Base-by-base conservation (phyloP, 2,113 vertebrate genomes). In the Etia nguti region DNA sequence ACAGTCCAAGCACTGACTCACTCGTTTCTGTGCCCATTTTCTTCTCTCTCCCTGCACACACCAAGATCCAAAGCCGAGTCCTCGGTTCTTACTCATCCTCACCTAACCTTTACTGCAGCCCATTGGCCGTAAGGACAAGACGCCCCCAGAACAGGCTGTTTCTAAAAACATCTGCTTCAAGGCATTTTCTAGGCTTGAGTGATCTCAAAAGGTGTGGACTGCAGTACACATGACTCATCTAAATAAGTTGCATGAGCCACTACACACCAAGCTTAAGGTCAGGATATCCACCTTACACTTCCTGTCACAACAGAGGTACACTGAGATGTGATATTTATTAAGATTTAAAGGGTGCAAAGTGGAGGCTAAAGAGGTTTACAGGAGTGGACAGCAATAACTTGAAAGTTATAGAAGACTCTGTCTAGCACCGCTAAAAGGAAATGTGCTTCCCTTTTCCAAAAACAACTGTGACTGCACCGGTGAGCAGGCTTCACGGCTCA, bases 231-330 rank as follows among this genome's bases (percentile, higher is more conserved):
- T 93, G 89, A 93, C 87, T 94, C 89, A 90, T 60, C 83, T 36
- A 82, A 89, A 84, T 84, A 83, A 34, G 87, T 50, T 6, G 83
- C 36, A 90, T 92, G 92, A 94, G 89, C 94, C 92, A 95, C 13
- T 43, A 59, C 38, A 83, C 38, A 88, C 29, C 15, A 20, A 2
- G 8, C 38, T 56, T 46, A 22, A 34, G 52, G 68, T 84, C 52
- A 73, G 34, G 79, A 57, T 73, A 82, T 2, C 79, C 82, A 59
- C 68, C 55, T 81, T 75, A 59, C 38, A 5, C 82, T 81, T 36
- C 52, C 55, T 86, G 60, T 75, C 62, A 82, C 80, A 7, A 59
- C 77, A 81, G 77, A 65, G 9, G 6, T 38, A 24, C 22, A 34
- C 10, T 13, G 29, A 46, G 70, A 52, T 81, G 13, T 83, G 54